Conservation (phyloP, 2,113 vertebrate genomes). For the Pollachius pollachius region DNA sequence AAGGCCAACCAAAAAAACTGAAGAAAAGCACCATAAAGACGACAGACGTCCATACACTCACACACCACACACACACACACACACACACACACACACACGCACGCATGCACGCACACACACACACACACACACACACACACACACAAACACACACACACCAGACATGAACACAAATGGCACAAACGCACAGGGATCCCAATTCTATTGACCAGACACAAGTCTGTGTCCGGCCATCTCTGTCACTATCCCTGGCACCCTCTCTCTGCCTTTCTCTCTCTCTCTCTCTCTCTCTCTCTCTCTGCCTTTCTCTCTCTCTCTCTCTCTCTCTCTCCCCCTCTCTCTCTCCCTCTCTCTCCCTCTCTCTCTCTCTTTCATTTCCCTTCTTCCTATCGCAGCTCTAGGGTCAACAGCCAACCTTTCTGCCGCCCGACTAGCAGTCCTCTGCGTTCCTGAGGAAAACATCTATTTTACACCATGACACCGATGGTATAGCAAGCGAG, state of each 20-base stretch:
- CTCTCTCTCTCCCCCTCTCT: too few species aligned
- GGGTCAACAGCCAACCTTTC: too few species aligned
- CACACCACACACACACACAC: not conserved
- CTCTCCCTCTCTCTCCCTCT: too few species aligned
- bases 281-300: constrained; percentile 1
- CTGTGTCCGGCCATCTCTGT: constrained; percentile 20
- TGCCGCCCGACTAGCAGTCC: too few species aligned
- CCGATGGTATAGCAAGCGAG: too few species aligned
- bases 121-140: constrained; percentile 5
- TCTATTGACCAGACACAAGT: constrained; percentile 11
- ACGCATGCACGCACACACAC: constrained; percentile 12
- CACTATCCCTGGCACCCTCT: not conserved
- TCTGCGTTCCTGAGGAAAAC: too few species aligned
- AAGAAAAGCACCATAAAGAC: constrained; percentile 6
- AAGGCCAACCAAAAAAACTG: constrained; percentile 43
- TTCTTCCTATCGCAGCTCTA: too few species aligned
- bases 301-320: not conserved
- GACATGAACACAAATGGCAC: not conserved
- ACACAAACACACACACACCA: not conserved
- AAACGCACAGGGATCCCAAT: not conserved
- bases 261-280: constrained; percentile 1
- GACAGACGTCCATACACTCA: not conserved
- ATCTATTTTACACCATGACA: too few species aligned
- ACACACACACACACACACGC: constrained; percentile 12
- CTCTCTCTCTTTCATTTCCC: too few species aligned